Base-by-base conservation (phyloP, 2,888 invertebrate species). In the Drosophila infuscata region DNA sequence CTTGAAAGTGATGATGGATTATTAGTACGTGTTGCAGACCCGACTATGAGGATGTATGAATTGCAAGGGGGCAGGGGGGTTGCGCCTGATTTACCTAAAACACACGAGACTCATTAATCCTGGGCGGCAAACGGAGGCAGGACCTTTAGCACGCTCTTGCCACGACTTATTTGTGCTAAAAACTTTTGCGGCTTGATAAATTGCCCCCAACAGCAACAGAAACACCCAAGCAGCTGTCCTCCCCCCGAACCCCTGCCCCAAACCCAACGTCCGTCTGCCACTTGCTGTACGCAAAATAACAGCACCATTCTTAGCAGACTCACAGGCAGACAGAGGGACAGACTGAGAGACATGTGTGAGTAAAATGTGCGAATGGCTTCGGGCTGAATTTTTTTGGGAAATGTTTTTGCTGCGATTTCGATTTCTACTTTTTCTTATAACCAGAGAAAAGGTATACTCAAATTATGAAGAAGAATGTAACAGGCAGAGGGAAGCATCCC, bases 51-150 rank as follows among this genome's bases (percentile, higher is more conserved):
- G 79, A 83, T 84, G 79, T 82, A 72, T n/a, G 25, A 46, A 4
- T 43, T 48, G 57, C 43, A 43, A 15, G 17, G 43, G 15, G 30
- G 30, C 15, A 51, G 58, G 33, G 51, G 56, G 54, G 46, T 43
- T 25, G 32, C 38, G 48, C 9, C 67, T 61, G 65, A 59, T 67
- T 73, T 73, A 62, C 68, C 69, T 67, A 70, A 82, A 83, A 83
- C 90, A 89, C 90, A 90, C 90, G 86, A 90, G 83, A 85, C 91
- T 91, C 92, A 92, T 91, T 91, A 91, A 91, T 91, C 89, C 91
- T 85, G 76, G 56, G 46, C 46, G 72, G 69, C 71, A 75, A 85
- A 81, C 82, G 70, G 72, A 64, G 74, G 73, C 84, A 73, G 74
- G 71, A 82, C 81, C 78, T 70, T 79, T 65, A 57, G 61, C 65